Base-by-base conservation (phyloP, 2,113 vertebrate genomes). In the Tragelaphus imberbis region DNA sequence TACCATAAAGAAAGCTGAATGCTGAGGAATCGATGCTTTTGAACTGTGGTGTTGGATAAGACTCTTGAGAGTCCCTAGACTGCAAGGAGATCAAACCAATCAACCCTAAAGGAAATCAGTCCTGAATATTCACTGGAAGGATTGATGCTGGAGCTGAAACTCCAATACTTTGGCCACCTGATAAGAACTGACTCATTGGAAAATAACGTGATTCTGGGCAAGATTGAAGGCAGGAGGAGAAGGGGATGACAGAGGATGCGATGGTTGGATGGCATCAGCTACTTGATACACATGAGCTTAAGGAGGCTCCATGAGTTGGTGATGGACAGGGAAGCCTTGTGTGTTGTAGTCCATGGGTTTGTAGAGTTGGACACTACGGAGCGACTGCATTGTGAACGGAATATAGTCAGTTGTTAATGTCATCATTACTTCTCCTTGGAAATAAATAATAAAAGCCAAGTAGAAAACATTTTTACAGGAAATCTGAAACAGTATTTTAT, bases 401-500 rank as follows among this genome's bases (percentile, higher is more conserved):
- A 33, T 65, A 65, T 1, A 33, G 27, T n/a, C n/a, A 93, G n/a
- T 30, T 93, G 14, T 27, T 33, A 28, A 65, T 59, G 8, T 88
- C 4, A 59, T 77, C 7, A 79, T 61, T 84, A 53, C 27, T 55
- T 79, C 21, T 94, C 2, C 28, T 81, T 79, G 40, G 68, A 10
- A 90, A 75, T 14, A 68, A 85, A 71, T 55, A 49, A 79, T 13
- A 33, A 81, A 68, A 86, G 3, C 28, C 28, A 44, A 30, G 28
- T 51, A 88, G 30, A 79, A 65, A 96, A 65, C 4, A 77, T 58
- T 61, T 87, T 90, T 75, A 77, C 4, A 55, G 44, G 21, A 91
- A 65, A 36, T 81, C 10, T 47, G 84, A 77, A 88, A 75, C 4
- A 91, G 82, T 58, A 16, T 63, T 84, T 36, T 17, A 87, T 36